phyloP scores from a whole-genome alignment of 2,888 invertebrate genomes.

The Troides helena region DNA sequence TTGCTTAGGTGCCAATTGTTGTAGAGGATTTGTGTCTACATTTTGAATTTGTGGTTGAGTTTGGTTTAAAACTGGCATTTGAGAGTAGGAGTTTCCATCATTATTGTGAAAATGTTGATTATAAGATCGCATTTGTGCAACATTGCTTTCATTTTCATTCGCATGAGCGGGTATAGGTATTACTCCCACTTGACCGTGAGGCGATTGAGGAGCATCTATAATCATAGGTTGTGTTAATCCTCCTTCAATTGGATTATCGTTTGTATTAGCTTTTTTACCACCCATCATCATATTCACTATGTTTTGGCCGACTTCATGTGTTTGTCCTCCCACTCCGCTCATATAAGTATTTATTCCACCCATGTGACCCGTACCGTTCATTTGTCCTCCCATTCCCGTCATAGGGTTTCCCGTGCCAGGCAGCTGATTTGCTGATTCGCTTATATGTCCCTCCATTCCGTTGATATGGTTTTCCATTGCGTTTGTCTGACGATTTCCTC shows the following conservation, averaged over 20 bases:
- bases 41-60: constrained; percentile 3
- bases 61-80: constrained; percentile 12
- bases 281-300: constrained; percentile 61
- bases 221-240: constrained; percentile 36
- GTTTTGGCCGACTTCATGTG: constrained; percentile 58
- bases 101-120: constrained; percentile 8
- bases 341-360: constrained; percentile 30
- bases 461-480: background rate
- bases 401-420: constrained; percentile 16
- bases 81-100: constrained; percentile 17
- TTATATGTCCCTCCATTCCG: background rate
- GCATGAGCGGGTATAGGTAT: constrained; percentile 34
- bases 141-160: constrained; percentile 27
- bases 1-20: constrained; percentile 21
- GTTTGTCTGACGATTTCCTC: constrained; percentile 34
- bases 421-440: background rate
- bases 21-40: background rate
- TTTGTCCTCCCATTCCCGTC: constrained; percentile 27
- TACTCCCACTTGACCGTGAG: constrained; percentile 41
- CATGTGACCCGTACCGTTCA: background rate
- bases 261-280: constrained; percentile 35
- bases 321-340: constrained; percentile 30
- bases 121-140: constrained; percentile 1
- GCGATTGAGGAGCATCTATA: constrained; percentile 45
- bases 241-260: constrained; percentile 32